Conservation (phyloP, 1,140 invertebrate species). For the Sarcophaga bullata region DNA sequence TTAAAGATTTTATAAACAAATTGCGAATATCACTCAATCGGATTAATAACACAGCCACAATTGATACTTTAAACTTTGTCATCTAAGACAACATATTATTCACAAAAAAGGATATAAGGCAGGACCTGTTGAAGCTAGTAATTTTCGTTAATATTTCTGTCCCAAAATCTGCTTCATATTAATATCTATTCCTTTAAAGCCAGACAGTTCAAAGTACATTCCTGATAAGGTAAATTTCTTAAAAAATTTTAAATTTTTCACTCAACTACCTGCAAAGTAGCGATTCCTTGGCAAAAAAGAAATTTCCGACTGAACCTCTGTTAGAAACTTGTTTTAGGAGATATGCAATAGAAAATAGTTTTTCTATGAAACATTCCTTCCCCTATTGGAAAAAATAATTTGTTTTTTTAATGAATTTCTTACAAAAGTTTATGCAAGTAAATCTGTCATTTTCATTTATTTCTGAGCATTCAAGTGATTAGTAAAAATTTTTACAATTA, state of each 20-base stretch:
- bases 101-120: background rate
- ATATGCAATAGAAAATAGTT: too few species aligned
- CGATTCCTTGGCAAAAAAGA: background rate
- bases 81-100: background rate
- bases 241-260: background rate
- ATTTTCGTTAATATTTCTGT: background rate
- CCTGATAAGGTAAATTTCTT: background rate
- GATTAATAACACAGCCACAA: too few species aligned
- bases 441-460: constrained; percentile 21
- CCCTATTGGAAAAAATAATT: too few species aligned
- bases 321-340: too few species aligned
- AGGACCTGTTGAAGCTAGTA: background rate
- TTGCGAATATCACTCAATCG: too few species aligned
- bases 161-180: background rate
- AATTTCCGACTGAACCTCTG: too few species aligned
- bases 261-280: too few species aligned
- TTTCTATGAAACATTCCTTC: too few species aligned
- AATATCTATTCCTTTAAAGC: background rate
- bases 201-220: background rate
- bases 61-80: too few species aligned
- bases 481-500: constrained; percentile 24
- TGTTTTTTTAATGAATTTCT: too few species aligned
- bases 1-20: too few species aligned
- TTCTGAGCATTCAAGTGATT: constrained; percentile 13
- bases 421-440: background rate